Conservation (phyloP, 1,140 invertebrate genomes). For the Drosophila tani region DNA sequence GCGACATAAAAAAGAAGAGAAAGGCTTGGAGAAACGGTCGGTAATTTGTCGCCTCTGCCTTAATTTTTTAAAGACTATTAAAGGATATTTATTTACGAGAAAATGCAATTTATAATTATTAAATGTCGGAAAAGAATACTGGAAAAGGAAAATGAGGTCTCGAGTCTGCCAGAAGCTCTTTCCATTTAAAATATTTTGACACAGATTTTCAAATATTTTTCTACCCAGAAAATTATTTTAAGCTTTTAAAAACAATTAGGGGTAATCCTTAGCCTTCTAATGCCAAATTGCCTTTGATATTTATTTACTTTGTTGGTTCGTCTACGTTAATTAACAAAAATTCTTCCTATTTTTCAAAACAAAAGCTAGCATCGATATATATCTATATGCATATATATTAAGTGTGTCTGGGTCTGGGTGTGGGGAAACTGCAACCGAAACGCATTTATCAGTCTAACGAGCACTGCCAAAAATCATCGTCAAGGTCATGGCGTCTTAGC, state of each 20-base stretch:
- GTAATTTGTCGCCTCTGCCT: conserved; percentile 27
- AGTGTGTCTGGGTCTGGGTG: conserved; percentile 22
- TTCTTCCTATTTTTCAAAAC: conserved; percentile 17
- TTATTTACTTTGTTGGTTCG: conserved; percentile 6
- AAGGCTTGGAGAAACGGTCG: conserved; percentile 17
- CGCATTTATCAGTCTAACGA: conserved; percentile 62
- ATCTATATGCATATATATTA: conserved; percentile 2
- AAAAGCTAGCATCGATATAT: conserved; percentile 25
- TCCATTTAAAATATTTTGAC: not conserved
- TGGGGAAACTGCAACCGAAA: conserved; percentile 50
- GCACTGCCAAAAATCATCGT: conserved; percentile 37
- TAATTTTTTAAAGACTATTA: not conserved
- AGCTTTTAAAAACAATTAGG: not conserved
- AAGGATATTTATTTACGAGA: conserved; percentile 2
- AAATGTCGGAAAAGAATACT: no score
- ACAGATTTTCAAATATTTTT: not conserved
- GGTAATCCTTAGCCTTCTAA: not conserved
- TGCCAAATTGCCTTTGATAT: conserved; percentile 26
- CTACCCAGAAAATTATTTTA: not conserved
- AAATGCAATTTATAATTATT: conserved; percentile 1
- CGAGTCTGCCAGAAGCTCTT: not conserved
- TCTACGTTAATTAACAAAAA: conserved; percentile 44
- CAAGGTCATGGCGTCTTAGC: conserved; percentile 54
- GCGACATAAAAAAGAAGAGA: conserved; percentile 1
- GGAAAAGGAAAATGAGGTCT: no score